Percentiles rank a stretch among this genome's conserved stretches.
phyloP scores from a whole-genome alignment of 2,797 vertebrate species.

The Tiaroga cobitis region DNA sequence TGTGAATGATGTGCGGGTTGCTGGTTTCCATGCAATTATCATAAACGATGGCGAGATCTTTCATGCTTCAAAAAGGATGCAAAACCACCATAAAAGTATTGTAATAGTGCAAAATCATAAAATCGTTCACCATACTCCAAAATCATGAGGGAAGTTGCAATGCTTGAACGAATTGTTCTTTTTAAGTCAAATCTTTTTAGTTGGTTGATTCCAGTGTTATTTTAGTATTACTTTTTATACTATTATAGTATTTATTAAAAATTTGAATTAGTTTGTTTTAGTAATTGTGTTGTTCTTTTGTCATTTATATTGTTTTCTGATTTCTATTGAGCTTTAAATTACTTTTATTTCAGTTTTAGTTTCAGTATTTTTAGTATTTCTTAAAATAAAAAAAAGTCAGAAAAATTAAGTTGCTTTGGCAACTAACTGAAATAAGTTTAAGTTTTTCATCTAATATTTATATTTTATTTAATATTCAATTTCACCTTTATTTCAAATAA shows the following conservation, averaged over 20 bases:
- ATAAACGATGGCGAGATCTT: not conserved
- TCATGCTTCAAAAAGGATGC: constrained; percentile 7
- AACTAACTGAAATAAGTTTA: too few species aligned
- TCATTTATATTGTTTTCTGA: not conserved
- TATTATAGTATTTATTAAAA: not conserved
- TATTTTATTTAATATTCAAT: not conserved
- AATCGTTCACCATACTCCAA: not conserved
- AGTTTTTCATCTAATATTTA: not conserved
- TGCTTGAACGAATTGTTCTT: not conserved
- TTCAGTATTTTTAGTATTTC: not conserved
- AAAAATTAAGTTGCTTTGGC: too few species aligned
- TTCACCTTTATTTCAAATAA: not conserved
- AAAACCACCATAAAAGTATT: not conserved
- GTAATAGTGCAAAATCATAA: not conserved
- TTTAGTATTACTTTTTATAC: not conserved
- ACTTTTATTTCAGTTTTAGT: not conserved
- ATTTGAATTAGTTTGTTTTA: not conserved
- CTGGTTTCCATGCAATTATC: not conserved
- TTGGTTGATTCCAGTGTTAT: not conserved
- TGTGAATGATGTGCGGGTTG: not conserved
- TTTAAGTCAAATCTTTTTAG: not conserved
- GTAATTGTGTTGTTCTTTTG: not conserved
- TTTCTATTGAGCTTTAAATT: not conserved
- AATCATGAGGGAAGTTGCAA: not conserved
- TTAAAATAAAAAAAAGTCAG: too few species aligned